Base-by-base conservation (phyloP, 2,113 vertebrate genomes). In the Corydoras sp. region DNA sequence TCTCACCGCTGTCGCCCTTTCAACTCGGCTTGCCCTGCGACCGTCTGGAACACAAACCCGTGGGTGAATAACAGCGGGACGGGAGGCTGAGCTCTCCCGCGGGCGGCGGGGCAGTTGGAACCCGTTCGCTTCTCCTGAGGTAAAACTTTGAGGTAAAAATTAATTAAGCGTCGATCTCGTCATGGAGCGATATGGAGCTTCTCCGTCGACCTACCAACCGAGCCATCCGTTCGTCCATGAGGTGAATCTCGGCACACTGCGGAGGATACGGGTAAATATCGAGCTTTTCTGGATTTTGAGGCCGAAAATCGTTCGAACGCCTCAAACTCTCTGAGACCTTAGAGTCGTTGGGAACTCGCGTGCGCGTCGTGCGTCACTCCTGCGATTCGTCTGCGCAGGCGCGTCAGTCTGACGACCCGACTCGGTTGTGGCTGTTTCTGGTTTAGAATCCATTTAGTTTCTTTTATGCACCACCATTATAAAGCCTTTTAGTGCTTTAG, bases 161-260 rank as follows among this genome's bases (percentile, higher is more conserved):
- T 14, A 10, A 18, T 24, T 29, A 56, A 9, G 1, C 3, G 6
- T n/a, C 4, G 1, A n/a, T 56, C n/a, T 32, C 53, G 68, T 54
- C 74, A 90, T 87, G 88, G 84, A 83, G 78, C 78, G 9, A 2
- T 0, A 7, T 43, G 68, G 66, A 61, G 3, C 69, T 54, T 64
- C 54, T n/a, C 43, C 56, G 1, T 62, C 65, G 56, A 68, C 78
- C 3, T 14, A 11, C 0, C 76, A 73, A 11, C 76, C 85, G 10
- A 77, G 79, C 0, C 83, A 93, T 77, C 93, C 93, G 10, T 94
- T 94, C 68, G 43, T 91, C n/a, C 85, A 92, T 56, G 68, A 84
- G 10, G 62, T 92, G 48, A 84, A 81, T 24, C 80, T 92, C 58
- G 89, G 80, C 58, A 77, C 73, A 0, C 71, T 85, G 0, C 92